These are phyloP conservation scores for Prunella himalayana DNA, from an alignment of 2,113 vertebrate genomes.

Conservation along the genomic window DNA sequence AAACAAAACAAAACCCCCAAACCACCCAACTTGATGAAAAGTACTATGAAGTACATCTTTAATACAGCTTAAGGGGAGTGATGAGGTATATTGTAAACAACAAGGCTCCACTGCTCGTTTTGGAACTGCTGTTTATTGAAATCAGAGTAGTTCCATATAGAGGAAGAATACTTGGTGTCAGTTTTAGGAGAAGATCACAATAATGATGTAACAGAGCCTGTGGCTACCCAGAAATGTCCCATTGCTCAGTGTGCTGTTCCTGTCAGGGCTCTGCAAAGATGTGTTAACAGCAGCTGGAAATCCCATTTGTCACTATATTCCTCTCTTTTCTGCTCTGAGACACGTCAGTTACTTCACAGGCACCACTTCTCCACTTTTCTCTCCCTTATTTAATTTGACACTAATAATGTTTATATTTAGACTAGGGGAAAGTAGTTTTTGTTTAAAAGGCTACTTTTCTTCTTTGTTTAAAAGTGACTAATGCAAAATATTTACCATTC, in stretches of 20 bases:
- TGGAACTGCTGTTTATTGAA: not conserved
- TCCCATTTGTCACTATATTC: fast-evolving
- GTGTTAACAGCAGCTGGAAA: not conserved
- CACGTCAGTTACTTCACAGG: not conserved
- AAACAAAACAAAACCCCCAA: not conserved
- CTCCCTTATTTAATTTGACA: not conserved
- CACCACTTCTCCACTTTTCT: not conserved
- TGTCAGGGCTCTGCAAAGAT: not conserved
- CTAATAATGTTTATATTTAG: not conserved
- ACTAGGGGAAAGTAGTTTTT: not conserved
- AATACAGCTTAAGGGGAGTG: not conserved
- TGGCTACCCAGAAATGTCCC: not conserved
- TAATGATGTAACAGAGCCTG: not conserved
- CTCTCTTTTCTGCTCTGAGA: not conserved
- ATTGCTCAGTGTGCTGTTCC: not conserved
- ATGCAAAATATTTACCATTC: not conserved
- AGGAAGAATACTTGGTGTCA: not conserved
- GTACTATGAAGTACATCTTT: not conserved
- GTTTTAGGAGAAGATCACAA: not conserved
- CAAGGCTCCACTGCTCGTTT: not conserved
- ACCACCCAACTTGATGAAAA: not conserved
- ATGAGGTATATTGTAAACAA: not conserved
- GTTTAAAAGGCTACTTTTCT: not conserved
- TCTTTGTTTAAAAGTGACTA: not conserved
- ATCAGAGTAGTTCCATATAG: not conserved